These are phyloP conservation scores for Cylindroiulus punctatus DNA, from an alignment of 2,888 invertebrate genomes.

Conservation along the genomic window DNA sequence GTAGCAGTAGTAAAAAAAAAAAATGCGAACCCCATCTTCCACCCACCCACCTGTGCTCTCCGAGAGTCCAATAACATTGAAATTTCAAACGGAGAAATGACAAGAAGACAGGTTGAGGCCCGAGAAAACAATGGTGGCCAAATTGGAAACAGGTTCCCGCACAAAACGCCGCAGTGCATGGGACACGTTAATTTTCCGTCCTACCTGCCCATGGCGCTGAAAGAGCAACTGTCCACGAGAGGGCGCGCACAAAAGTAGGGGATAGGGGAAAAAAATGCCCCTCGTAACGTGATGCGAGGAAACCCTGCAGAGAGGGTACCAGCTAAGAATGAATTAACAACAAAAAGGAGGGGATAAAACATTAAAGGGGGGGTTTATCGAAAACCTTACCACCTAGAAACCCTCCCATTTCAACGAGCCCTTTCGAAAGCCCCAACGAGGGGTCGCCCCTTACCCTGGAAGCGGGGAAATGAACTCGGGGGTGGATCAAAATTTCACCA, in stretches of 20 bases:
- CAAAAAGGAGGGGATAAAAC: slow-evolving; percentile 17
- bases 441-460: background rate
- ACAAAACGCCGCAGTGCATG: background rate
- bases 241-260: slow-evolving; percentile 36
- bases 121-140: slow-evolving; percentile 28
- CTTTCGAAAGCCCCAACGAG: background rate
- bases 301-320: background rate
- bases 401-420: slow-evolving; percentile 4
- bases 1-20: no score
- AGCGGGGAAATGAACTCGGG: slow-evolving; percentile 28
- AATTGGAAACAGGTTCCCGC: slow-evolving; percentile 37
- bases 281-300: slow-evolving; percentile 21
- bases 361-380: slow-evolving; percentile 21
- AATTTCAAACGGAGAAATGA: background rate
- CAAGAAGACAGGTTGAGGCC: slow-evolving; percentile 31
- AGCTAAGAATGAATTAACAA: slow-evolving; percentile 8
- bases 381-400: slow-evolving; percentile 24
- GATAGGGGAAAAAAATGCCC: background rate
- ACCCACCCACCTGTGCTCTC: slow-evolving; percentile 42
- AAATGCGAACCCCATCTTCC: slow-evolving; percentile 15
- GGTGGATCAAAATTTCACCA: background rate
- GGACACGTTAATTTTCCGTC: slow-evolving; percentile 49
- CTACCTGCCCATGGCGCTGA: background rate
- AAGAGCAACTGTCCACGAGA: slow-evolving; percentile 40
- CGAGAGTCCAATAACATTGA: background rate